Evolutionary conservation across 2,888 invertebrate species (phyloP).

Genomic region (Dorcus parallelipipedus): DNA sequence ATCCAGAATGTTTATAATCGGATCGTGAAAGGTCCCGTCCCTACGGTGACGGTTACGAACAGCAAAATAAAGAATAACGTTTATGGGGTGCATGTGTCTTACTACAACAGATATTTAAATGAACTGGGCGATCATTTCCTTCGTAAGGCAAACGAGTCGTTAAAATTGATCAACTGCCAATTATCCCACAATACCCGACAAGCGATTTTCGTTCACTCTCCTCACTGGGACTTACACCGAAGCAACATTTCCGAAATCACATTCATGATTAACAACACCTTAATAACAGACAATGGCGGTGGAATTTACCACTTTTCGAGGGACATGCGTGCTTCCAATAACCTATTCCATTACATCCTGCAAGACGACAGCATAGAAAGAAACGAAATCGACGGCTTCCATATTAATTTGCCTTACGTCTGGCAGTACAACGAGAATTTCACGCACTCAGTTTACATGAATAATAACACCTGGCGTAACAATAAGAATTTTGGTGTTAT

Average conservation of each 20-base stretch:
- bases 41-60: conserved; percentile 67
- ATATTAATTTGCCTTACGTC: conserved; percentile 87
- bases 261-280: conserved; percentile 80
- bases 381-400: conserved; percentile 83
- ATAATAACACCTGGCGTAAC: conserved; percentile 81
- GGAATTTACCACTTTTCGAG: conserved; percentile 88
- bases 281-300: conserved; percentile 82
- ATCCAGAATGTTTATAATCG: conserved; percentile 69
- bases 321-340: conserved; percentile 93
- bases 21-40: conserved; percentile 75
- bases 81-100: conserved; percentile 76
- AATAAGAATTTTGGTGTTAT: conserved; percentile 82
- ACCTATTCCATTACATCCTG: conserved; percentile 92
- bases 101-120: conserved; percentile 85
- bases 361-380: conserved; percentile 83
- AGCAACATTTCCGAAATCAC: conserved; percentile 89
- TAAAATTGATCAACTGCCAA: conserved; percentile 75
- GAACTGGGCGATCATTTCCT: conserved; percentile 83
- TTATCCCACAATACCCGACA: conserved; percentile 77
- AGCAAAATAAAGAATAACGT: conserved; percentile 77
- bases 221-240: conserved; percentile 79
- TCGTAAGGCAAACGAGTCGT: conserved; percentile 83
- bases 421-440: conserved; percentile 95
- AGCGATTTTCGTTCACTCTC: conserved; percentile 78
- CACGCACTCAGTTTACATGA: conserved; percentile 84